Conservation (phyloP, 2,113 vertebrate genomes). For the Clupea harengus region DNA sequence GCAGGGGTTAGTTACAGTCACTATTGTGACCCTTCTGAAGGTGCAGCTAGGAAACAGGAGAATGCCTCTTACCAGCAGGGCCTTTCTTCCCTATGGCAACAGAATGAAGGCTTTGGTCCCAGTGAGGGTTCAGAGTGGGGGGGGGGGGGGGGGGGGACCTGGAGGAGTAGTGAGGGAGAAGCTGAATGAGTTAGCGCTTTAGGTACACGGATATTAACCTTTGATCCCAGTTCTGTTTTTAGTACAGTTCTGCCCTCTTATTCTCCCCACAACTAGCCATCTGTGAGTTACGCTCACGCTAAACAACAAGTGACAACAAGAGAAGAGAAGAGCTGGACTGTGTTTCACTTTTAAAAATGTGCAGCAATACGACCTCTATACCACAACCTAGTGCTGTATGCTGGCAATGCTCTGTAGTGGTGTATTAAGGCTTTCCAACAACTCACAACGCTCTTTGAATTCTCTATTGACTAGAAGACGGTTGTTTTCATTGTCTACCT, state of each 20-base stretch:
- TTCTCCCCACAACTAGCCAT: not conserved
- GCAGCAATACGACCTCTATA: not conserved
- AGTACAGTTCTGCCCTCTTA: not conserved
- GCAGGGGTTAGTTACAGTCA: constrained; percentile 10
- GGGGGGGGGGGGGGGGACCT: not conserved
- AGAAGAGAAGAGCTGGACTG: not conserved
- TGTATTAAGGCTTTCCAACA: not conserved
- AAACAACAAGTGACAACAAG: not conserved
- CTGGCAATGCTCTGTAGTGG: not conserved
- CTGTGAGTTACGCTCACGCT: not conserved
- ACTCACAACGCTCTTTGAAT: not conserved
- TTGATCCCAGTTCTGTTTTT: not conserved
- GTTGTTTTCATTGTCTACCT: not conserved
- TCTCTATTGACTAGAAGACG: not conserved
- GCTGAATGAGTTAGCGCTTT: not conserved
- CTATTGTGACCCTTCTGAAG: constrained; percentile 15
- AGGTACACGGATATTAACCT: constrained; percentile 1
- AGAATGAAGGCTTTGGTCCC: constrained; percentile 9
- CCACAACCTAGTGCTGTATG: not conserved
- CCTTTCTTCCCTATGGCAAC: constrained; percentile 2
- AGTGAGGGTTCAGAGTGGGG: not conserved
- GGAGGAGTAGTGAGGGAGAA: not conserved
- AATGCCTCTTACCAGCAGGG: not conserved
- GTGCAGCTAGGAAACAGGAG: constrained; percentile 16
- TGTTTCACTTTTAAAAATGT: not conserved